phyloP scores from a whole-genome alignment of 2,888 invertebrate genomes.

The Toxonevra muliebris region DNA sequence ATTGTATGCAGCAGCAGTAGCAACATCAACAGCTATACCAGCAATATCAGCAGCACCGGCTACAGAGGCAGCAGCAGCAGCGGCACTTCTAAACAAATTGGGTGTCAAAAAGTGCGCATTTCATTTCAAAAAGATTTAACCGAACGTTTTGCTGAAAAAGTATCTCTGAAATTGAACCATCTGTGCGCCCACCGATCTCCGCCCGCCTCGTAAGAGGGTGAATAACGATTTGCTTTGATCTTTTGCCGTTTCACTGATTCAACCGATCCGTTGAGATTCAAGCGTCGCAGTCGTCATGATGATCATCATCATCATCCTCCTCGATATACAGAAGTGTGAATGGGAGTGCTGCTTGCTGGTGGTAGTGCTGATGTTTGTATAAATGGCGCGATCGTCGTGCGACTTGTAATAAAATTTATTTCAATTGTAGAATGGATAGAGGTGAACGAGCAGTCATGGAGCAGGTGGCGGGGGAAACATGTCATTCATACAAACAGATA shows the following conservation, averaged over 20 bases:
- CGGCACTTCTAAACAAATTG: conserved; percentile 58
- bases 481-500: no score
- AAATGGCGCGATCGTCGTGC: conserved; percentile 31
- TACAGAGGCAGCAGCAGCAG: background rate
- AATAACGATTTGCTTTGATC: conserved; percentile 5
- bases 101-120: conserved; percentile 59
- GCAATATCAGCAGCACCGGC: no score
- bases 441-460: background rate
- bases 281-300: no score
- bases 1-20: no score
- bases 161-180: no score
- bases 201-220: conserved; percentile 9
- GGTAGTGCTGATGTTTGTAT: conserved; percentile 23
- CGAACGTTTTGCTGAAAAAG: no score
- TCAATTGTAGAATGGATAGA: no score
- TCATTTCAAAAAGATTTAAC: conserved; percentile 28
- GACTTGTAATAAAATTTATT: conserved; percentile 25
- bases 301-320: no score
- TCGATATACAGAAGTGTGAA: background rate
- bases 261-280: no score
- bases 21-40: no score
- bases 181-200: no score
- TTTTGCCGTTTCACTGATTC: background rate
- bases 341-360: no score
- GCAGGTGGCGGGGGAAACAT: background rate